Evolutionary conservation across 2,797 vertebrate species (phyloP), one percentile per base, ranked within the genome.

Genomic region (Centroberyx gerrardi): DNA sequence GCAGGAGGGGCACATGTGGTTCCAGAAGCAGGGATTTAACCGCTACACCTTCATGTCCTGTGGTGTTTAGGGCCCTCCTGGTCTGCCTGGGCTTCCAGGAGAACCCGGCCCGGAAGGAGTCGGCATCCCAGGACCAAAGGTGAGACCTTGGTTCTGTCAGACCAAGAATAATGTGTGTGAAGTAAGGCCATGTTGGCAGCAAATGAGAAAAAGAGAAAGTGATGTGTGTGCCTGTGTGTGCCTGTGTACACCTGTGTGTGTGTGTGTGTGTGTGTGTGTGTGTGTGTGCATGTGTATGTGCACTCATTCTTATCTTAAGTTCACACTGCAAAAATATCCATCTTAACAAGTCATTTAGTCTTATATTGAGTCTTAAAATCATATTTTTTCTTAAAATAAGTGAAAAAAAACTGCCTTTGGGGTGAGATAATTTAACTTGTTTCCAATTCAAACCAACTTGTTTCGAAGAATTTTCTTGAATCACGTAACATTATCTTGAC

Each of bases 61-160:
- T 86, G 22, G 62, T 61, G 48, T 52, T 36, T 48, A 98, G 97
- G 97, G 97, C 0, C 90, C 94, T 78, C 95, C 96, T 65, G 97
- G 97, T 59, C 89, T 94, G 61, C 95, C 95, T 62, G 97, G 97
- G 55, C 89, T 92, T 83, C 71, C 88, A 0, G 97, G 96, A 80
- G 96, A 98, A 76, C 92, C 89, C 7, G 97, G 97, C 3, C 78
- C 63, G 9, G 96, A 96, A 66, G 97, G 97, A 66, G 27, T 93
- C 60, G 97, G 97, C 67, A 14, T 96, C 81, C 95, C 94, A 55
- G 97, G 97, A 88, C 94, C 96, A 67, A 98, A 97, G 96, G 97
- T 98, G 81, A 81, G 76, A 55, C 9, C 0, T 29, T 13, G 31
- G 17, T 42, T 9, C 68, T 5, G 9, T 31, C 15, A 31, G 36